Evolutionary conservation across 1,140 invertebrate genomes (phyloP).

Genomic region (Drosophila takahashii): DNA sequence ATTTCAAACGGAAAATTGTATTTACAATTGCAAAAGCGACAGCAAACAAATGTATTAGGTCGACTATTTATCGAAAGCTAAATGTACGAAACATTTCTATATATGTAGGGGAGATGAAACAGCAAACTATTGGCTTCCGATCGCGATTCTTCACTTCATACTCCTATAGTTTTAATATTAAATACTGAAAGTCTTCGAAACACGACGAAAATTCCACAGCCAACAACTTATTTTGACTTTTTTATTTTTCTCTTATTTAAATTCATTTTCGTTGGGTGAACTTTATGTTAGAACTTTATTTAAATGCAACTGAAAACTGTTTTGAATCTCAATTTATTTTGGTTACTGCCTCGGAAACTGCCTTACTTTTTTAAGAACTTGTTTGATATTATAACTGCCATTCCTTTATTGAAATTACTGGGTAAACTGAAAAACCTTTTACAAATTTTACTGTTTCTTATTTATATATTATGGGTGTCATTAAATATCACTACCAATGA

Average conservation of each 20-base stretch:
- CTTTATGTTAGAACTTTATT: too few species aligned
- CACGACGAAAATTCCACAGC: neutral
- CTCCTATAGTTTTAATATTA: neutral
- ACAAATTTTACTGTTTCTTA: too few species aligned
- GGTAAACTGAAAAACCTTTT: neutral
- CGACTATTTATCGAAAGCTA: neutral
- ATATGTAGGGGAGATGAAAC: slow-evolving; percentile 1
- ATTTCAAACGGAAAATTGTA: slow-evolving; percentile 66
- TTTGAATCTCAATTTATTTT: neutral
- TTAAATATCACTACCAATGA: neutral
- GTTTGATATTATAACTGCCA: neutral
- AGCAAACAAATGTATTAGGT: slow-evolving; percentile 8
- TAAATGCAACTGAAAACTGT: too few species aligned
- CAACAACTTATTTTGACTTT: neutral
- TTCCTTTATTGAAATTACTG: neutral
- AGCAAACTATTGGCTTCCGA: slow-evolving; percentile 9
- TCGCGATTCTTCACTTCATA: neutral
- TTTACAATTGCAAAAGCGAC: slow-evolving; percentile 57
- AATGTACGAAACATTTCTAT: slow-evolving; percentile 7
- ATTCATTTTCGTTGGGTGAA: too few species aligned
- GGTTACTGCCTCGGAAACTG: neutral
- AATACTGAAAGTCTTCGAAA: neutral
- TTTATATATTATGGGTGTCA: neutral
- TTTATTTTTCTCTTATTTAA: neutral
- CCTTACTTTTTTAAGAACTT: neutral